Percentiles rank a stretch among this genome's conserved stretches.
Conservation (phyloP, 1,140 invertebrate species). For the Drosophila azteca region DNA sequence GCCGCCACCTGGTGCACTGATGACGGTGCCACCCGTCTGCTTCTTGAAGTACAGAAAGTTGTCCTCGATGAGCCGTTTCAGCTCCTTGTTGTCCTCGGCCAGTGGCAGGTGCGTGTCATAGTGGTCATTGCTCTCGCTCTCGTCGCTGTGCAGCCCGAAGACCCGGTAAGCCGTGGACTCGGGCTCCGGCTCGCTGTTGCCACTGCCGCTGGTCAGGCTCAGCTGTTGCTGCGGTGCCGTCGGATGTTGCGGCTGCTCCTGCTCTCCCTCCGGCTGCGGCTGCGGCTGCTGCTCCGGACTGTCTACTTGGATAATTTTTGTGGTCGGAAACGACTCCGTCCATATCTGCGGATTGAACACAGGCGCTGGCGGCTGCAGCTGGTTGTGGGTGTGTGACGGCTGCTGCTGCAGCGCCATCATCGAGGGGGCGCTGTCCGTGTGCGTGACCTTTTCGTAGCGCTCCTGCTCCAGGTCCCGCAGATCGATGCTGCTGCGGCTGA, state of each 20-base stretch:
- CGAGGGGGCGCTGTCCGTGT: constrained; percentile 83
- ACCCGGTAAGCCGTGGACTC: constrained; percentile 68
- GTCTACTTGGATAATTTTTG: constrained; percentile 7
- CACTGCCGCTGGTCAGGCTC: constrained; percentile 68
- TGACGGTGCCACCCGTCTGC: constrained; percentile 54
- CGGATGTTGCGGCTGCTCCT: not conserved
- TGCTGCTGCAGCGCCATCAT: constrained; percentile 80
- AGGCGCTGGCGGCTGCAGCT: constrained; percentile 63
- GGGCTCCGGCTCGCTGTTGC: constrained; percentile 62
- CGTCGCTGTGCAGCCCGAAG: constrained; percentile 74
- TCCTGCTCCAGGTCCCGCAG: constrained; percentile 83
- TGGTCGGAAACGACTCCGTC: constrained; percentile 40
- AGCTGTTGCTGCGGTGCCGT: constrained; percentile 48
- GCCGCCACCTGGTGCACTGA: constrained; percentile 17
- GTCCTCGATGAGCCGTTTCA: constrained; percentile 83
- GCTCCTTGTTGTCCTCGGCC: constrained; percentile 82
- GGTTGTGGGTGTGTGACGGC: constrained; percentile 36
- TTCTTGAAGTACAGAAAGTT: constrained; percentile 82
- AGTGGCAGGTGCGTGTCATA: constrained; percentile 74
- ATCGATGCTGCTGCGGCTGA: constrained; percentile 83
- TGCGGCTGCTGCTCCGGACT: constrained; percentile 11
- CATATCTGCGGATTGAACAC: constrained; percentile 71
- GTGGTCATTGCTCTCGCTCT: constrained; percentile 77
- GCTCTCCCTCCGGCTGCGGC: constrained; percentile 4
- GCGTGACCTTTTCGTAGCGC: constrained; percentile 82